Conservation (phyloP, 2,113 vertebrate species). For the Hippocampus barbouri region DNA sequence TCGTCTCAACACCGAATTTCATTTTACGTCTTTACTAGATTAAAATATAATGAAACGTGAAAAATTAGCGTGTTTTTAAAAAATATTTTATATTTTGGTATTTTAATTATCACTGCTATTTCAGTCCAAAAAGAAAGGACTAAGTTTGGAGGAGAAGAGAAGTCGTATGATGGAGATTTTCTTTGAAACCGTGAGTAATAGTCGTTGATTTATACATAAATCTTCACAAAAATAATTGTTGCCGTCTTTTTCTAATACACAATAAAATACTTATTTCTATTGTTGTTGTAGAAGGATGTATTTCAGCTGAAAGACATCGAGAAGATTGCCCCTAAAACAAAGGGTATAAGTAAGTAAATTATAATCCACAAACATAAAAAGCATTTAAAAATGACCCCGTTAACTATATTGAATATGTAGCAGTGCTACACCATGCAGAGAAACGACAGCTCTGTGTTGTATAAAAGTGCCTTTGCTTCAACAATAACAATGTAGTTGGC, state of each 20-base stretch:
- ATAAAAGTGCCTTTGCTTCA: neutral
- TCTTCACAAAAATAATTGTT: neutral
- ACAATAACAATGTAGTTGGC: constrained; percentile 17
- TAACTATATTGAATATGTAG: neutral
- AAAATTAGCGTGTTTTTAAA: too few species aligned
- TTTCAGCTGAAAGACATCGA: constrained; percentile 97
- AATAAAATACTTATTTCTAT: neutral
- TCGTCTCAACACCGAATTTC: neutral
- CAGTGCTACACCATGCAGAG: neutral
- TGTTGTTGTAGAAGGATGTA: constrained; percentile 85
- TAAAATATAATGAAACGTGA: neutral
- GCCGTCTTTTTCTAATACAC: neutral
- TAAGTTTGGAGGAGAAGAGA: constrained; percentile 94
- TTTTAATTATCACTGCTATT: constrained; percentile 14
- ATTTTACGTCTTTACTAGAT: neutral
- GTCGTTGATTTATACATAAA: neutral
- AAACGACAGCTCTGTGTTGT: neutral
- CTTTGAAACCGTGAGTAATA: constrained; percentile 86
- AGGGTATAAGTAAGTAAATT: constrained; percentile 90
- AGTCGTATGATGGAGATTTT: constrained; percentile 97
- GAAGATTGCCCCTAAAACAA: constrained; percentile 95
- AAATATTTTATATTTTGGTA: neutral
- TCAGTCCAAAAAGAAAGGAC: constrained; percentile 94
- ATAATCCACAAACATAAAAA: neutral
- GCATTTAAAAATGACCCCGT: neutral